A percentile compares a stretch with the other conserved stretches of the same genome.
phyloP scores from a whole-genome alignment of 2,797 vertebrate genomes.

The Cheirogaleus major region DNA sequence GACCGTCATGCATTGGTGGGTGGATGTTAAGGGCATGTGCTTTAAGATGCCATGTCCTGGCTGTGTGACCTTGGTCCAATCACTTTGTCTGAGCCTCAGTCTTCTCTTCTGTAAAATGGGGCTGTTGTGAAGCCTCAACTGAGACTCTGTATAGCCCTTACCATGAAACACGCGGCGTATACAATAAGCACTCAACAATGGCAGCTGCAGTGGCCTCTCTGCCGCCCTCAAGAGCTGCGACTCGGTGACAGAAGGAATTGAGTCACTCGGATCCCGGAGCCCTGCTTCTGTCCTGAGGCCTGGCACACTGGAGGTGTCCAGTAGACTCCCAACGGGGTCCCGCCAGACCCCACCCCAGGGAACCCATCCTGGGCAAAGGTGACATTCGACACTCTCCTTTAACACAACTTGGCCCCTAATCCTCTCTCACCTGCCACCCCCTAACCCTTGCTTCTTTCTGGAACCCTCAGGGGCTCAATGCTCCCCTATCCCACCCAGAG shows the following conservation, averaged over 20 bases:
- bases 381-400: neutral
- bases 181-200: neutral
- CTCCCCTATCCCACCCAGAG: neutral
- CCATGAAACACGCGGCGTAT: accelerated
- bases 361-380: neutral
- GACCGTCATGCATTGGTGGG: neutral
- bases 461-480: neutral
- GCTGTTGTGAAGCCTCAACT: neutral
- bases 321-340: neutral
- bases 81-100: neutral
- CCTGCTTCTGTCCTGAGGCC: neutral
- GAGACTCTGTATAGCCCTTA: neutral
- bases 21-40: neutral
- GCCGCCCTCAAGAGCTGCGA: neutral
- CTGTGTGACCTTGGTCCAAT: neutral
- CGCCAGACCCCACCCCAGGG: neutral
- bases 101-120: neutral
- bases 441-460: neutral
- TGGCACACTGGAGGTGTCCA: neutral
- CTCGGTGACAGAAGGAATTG: neutral
- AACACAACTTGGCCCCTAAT: neutral
- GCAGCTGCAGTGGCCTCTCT: neutral
- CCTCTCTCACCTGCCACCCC: neutral
- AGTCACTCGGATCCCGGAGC: neutral
- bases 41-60: neutral